A percentile compares a stretch with the other conserved stretches of the same genome.
These are phyloP conservation scores for Crotalus helleri DNA, from an alignment of 2,113 vertebrate species.

Conservation along the genomic window DNA sequence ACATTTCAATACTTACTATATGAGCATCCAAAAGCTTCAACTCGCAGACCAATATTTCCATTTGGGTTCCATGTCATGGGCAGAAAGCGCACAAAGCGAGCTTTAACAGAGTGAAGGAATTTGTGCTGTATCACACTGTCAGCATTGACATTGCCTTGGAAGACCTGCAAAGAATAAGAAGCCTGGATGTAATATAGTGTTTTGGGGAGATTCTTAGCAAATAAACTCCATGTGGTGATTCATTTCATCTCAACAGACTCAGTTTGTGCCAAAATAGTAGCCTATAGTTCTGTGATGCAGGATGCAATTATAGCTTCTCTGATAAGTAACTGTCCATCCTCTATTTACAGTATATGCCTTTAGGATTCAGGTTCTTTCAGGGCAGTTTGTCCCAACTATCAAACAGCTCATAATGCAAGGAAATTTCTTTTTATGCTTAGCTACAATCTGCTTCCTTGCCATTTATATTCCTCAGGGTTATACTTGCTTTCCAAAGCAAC, in stretches of 20 bases:
- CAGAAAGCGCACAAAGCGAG: constrained; percentile 86
- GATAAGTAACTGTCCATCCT: neutral
- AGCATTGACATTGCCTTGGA: constrained; percentile 85
- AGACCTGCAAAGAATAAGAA: constrained; percentile 71
- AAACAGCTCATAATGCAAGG: neutral
- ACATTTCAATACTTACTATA: constrained; percentile 82
- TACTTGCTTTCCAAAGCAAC: neutral
- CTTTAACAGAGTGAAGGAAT: constrained; percentile 80
- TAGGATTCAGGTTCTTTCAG: neutral
- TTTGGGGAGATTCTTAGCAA: neutral
- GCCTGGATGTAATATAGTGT: constrained; percentile 8
- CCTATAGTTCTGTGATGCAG: neutral
- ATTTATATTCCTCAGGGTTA: neutral
- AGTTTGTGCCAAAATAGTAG: neutral
- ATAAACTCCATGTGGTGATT: neutral
- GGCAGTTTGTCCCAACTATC: too few relatives aligned
- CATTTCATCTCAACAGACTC: neutral
- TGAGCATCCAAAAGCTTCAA: constrained; percentile 87
- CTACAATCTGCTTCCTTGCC: neutral
- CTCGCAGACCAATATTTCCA: constrained; percentile 83
- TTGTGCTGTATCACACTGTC: constrained; percentile 86
- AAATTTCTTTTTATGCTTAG: neutral
- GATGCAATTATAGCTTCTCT: neutral
- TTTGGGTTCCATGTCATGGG: constrained; percentile 83
- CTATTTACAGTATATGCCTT: neutral